Conservation (phyloP, 2,797 vertebrate genomes). For the Clarias fuscus region DNA sequence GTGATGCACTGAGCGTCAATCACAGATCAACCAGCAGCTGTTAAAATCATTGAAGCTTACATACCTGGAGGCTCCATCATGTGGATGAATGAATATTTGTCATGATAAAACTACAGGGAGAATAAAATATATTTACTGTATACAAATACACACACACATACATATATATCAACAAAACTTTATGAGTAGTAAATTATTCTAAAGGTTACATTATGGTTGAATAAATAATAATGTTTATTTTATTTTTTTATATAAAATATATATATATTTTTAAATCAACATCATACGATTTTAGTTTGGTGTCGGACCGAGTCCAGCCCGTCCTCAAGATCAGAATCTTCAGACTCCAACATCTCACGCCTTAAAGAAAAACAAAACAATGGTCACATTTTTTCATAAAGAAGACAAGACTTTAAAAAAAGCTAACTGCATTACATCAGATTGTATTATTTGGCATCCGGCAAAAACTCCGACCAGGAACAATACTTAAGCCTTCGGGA, state of each 20-base stretch:
- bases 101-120: constrained; percentile 37
- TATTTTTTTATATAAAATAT: no score
- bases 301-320: background rate
- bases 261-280: no score
- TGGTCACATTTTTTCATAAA: background rate
- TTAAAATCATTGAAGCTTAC: constrained; percentile 2
- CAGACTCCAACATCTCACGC: constrained; percentile 38
- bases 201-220: background rate
- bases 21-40: background rate
- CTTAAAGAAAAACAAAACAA: background rate
- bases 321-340: constrained; percentile 52
- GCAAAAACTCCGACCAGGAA: background rate
- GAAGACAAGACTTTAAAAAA: background rate
- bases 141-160: background rate
- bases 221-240: no score
- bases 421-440: no score
- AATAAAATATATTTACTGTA: background rate
- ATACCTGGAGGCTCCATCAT: constrained; percentile 51
- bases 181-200: background rate
- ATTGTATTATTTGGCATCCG: background rate
- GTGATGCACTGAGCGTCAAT: background rate
- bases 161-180: background rate
- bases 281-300: constrained; percentile 44
- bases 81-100: constrained; percentile 17
- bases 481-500: background rate